Base-by-base conservation (phyloP, 2,113 vertebrate species). In the Dicrurus megarhynchus region DNA sequence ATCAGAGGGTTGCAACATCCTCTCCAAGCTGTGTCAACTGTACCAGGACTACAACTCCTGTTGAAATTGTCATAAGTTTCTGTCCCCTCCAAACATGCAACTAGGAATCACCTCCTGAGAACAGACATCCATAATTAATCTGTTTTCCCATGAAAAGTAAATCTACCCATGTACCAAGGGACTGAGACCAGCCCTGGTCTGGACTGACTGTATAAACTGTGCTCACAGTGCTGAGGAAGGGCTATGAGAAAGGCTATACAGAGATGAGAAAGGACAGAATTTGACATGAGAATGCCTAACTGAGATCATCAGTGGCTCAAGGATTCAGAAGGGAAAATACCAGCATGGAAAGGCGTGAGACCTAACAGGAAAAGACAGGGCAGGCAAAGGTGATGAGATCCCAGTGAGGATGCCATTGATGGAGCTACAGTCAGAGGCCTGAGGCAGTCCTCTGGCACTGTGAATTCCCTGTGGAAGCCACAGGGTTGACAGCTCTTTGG, bases 401-500 rank as follows among this genome's bases (percentile, higher is more conserved):
- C 20, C 21, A 47, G 14, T 5, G 42, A 92, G 28, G 21, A 33
- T 57, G 14, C 4, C 9, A 24, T 19, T 39, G 37, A 1, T 13
- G 44, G 16, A 68, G 12, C 5, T 81, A 13, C 11, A 67, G 30
- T 21, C 57, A 42, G 52, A 44, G 13, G 19, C 22, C 37, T 0
- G 0, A 24, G 24, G 13, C 8, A 3, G 3, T 16, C 14, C 30
- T 60, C 26, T 5, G 10, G 9, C 71, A 42, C n/a, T 35, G 17
- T 44, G 35, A 44, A 27, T 53, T 8, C 22, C 18, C 17, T 41
- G 5, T 13, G 11, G 22, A 20, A 71, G 26, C 19, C 27, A 63
- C 16, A 53, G 9, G 13, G 23, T 4, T 67, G 13, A 46, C 2
- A 5, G 15, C 2, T 81, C 28, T 76, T 53, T 77, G 8, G 3